These are phyloP conservation scores for Anser cygnoides DNA, from an alignment of 2,113 vertebrate species.

Conservation along the genomic window DNA sequence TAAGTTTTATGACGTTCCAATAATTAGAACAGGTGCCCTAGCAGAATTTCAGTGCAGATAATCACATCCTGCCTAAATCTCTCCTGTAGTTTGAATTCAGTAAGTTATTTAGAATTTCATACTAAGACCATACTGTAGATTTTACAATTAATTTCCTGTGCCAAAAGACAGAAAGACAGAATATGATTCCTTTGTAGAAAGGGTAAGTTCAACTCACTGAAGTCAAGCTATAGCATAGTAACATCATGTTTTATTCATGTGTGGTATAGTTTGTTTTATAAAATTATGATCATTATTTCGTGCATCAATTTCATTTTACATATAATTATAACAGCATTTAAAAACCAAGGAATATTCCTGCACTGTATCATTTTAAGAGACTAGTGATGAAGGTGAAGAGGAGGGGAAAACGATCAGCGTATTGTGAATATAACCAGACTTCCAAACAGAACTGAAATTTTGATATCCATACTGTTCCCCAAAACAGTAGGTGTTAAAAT, in stretches of 20 bases:
- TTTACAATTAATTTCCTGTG: neutral
- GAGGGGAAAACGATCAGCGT: neutral
- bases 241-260: slow-evolving; percentile 11
- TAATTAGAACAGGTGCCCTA: neutral
- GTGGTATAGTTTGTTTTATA: neutral
- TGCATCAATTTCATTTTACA: neutral
- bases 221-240: neutral
- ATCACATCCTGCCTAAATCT: neutral
- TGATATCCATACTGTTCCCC: neutral
- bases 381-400: neutral
- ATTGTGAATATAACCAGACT: neutral
- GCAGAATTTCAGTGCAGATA: neutral
- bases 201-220: neutral
- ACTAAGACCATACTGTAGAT: neutral
- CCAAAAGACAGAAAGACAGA: neutral
- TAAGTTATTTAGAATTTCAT: neutral
- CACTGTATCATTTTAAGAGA: neutral
- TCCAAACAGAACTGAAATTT: slow-evolving; percentile 13
- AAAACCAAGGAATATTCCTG: neutral
- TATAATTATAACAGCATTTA: neutral
- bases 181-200: neutral
- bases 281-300: slow-evolving; percentile 11
- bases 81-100: neutral
- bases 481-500: neutral
- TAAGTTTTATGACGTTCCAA: neutral